Evolutionary conservation across 1,140 invertebrate species (phyloP).

Genomic region (Watersipora subatra): DNA sequence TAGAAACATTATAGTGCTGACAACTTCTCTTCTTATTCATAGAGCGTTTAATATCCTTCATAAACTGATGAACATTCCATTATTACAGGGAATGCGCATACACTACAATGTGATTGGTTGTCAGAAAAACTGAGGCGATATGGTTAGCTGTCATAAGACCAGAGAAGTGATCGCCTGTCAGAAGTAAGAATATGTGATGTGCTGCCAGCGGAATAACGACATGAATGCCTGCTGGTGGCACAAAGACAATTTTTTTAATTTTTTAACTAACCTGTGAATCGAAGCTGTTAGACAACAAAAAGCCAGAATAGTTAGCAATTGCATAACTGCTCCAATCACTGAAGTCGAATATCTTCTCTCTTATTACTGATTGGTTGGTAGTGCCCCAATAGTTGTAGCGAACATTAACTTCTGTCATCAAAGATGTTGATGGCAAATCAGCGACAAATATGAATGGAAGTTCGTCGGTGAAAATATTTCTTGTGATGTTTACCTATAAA

Average conservation of each 20-base stretch:
- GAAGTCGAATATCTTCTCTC: constrained; percentile 87
- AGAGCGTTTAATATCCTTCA: no score
- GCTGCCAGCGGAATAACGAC: no score
- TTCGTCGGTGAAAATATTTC: background rate
- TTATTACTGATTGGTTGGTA: constrained; percentile 53
- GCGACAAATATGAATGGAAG: constrained; percentile 83
- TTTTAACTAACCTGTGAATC: constrained; percentile 15
- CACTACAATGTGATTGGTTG: background rate
- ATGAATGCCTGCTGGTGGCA: no score
- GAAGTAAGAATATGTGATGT: no score
- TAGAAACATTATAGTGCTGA: no score
- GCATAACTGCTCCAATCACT: constrained; percentile 99
- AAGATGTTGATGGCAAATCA: constrained; percentile 52
- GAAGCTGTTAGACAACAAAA: constrained; percentile 45
- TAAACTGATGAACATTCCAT: no score
- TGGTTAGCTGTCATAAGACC: background rate
- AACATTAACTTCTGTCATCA: constrained; percentile 75
- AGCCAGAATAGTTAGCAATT: constrained; percentile 75
- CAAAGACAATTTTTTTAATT: no score
- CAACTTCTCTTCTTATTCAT: no score
- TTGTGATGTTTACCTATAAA: constrained; percentile 1
- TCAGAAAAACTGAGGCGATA: background rate
- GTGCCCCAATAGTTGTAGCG: constrained; percentile 90
- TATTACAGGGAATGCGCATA: no score
- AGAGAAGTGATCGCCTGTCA: no score